These are phyloP conservation scores for Agelas oroides DNA, from an alignment of 37 sponge, comb jelly and placozoan species.

Conservation along the genomic window DNA sequence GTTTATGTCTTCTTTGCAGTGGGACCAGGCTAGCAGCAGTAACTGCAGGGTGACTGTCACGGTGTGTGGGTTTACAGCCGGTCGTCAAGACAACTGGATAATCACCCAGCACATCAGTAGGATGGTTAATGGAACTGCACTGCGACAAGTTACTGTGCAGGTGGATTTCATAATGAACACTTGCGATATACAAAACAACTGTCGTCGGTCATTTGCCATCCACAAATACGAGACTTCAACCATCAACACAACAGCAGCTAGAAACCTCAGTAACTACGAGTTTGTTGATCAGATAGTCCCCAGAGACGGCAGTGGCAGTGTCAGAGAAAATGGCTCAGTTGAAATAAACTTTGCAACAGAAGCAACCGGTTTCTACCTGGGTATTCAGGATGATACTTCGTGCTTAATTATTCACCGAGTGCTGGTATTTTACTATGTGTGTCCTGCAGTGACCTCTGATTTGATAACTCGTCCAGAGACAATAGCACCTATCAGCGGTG, in stretches of 20 bases:
- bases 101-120: slow-evolving; percentile 25
- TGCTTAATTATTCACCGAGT: slow-evolving; percentile 35
- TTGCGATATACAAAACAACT: no score
- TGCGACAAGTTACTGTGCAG: neutral
- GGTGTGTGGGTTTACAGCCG: slow-evolving; percentile 11
- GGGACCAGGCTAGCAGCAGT: neutral
- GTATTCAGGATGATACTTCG: slow-evolving; percentile 27
- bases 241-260: slow-evolving; percentile 12
- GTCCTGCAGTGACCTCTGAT: slow-evolving; percentile 28
- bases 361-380: slow-evolving; percentile 30
- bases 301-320: neutral
- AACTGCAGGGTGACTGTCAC: neutral
- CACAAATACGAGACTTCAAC: slow-evolving; percentile 13
- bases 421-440: slow-evolving; percentile 59
- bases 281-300: neutral
- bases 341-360: slow-evolving; percentile 9
- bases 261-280: slow-evolving; percentile 1
- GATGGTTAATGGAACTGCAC: neutral
- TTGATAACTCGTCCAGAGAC: slow-evolving; percentile 29
- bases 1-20: no score
- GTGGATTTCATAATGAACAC: neutral
- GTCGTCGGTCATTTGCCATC: neutral
- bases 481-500: slow-evolving; percentile 17
- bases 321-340: neutral
- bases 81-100: slow-evolving; percentile 14